Evolutionary conservation across 2,888 invertebrate genomes (phyloP), one percentile per base, ranked within the genome.

Genomic region (Chelonus formosanus): DNA sequence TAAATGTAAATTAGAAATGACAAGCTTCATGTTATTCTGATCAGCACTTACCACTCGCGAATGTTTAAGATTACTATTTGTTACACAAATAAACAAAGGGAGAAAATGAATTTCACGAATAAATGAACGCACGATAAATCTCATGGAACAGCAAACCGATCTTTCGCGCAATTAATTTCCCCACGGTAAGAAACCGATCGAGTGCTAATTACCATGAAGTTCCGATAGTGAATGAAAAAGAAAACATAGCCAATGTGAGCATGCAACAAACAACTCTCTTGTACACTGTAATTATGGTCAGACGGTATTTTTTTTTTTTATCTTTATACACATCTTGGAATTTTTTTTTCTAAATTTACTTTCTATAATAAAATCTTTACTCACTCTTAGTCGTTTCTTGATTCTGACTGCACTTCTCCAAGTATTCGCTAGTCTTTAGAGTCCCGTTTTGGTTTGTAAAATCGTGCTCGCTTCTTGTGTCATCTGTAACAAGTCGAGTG

Each of bases 361-460:
- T 20, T 20, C 20, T 20, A 2, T 20, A 20, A 20, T 20, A 20
- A 20, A 20, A 20, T 20, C 20, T 20, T 2, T 20, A 40, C 74
- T 74, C 71, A 74, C 74, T 70, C 65, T 73, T 71, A 2, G 54
- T 35, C 8, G 67, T 71, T 31, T 71, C 70, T 45, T 61, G 67
- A 64, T 63, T 64, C 62, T 65, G 61, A 10, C 58, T 61, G 55
- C 67, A 65, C 63, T 70, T 67, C 50, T 52, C 69, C 50, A 59
- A 36, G 44, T 61, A 56, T 40, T 69, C 43, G 58, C 8, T 45
- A 56, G 63, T 66, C 67, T 77, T 82, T 67, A 78, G 67, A 59
- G 75, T 76, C 63, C 83, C 83, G 77, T 83, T 83, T 58, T 79
- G 78, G 70, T 72, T 77, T 67, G 69, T 73, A 73, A 79, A 77